Base-by-base conservation (phyloP, 2,888 invertebrate genomes). In the Julus scandinavius region DNA sequence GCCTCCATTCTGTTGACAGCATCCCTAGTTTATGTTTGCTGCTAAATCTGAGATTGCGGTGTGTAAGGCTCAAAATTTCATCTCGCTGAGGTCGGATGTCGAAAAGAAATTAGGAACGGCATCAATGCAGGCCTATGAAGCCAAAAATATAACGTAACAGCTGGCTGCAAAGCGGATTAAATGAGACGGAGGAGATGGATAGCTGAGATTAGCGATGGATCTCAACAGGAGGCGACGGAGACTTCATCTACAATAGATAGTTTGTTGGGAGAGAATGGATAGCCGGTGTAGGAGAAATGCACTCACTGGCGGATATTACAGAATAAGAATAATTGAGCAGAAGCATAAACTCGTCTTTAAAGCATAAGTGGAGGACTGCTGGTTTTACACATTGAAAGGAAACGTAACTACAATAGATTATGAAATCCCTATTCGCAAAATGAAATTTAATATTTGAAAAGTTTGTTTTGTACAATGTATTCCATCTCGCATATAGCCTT, bases 121-220 rank as follows among this genome's bases (percentile, higher is more conserved):
- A 49, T 49, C 49, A 49, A 11, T 7, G 49, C 15, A 54, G 54
- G 15, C 54, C 54, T 6, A 54, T 13, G 15, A 13, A 6, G 49
- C 6, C 5, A 49, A 54, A 6, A 6, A 54, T 6, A 15, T 15
- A 15, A 15, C 54, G 54, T 6, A 54, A 54, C 54, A 54, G 54
- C 54, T 54, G 54, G 54, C 54, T 54, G 54, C 54, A 54, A 54
- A 54, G 54, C 54, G 54, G 54, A 54, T 54, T 54, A 54, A 54
- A 54, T 54, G 54, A 54, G 54, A 54, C 54, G 54, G 54, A 54
- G 54, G 54, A 54, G 54, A 54, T 54, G 54, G 54, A 54, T 54
- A 54, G 54, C 54, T 15, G 11, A 54, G 54, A 54, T 54, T 54
- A 54, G 54, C 11, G 11, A 13, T 54, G 54, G 54, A 54, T 6